phyloP scores from a whole-genome alignment of 2,113 vertebrate species.

The Galeopterus variegatus region DNA sequence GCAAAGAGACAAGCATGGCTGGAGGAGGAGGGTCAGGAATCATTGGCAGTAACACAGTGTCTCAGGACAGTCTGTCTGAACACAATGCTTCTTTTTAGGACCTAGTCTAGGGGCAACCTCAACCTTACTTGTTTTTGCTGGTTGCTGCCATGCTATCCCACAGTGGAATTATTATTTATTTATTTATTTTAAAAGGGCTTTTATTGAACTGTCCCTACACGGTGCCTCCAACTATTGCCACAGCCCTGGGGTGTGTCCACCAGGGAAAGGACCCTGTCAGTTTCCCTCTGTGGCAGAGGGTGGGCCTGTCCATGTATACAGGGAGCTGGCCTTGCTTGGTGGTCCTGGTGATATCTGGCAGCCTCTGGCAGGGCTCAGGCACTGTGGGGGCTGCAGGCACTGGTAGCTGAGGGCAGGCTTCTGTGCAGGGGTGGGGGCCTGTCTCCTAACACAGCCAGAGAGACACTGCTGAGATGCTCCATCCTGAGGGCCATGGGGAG shows the following conservation, averaged over 20 bases:
- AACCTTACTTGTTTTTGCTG: neutral
- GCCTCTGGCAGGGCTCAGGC: neutral
- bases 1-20: constrained; percentile 55
- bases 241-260: neutral
- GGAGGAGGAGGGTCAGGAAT: neutral
- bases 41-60: fast-evolving
- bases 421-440: neutral
- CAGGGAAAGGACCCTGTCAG: neutral
- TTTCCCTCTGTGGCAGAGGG: neutral
- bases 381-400: fast-evolving
- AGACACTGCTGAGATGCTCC: constrained; percentile 52
- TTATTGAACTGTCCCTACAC: constrained; percentile 68
- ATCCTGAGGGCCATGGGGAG: neutral
- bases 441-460: neutral
- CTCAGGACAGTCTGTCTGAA: neutral
- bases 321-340: fast-evolving
- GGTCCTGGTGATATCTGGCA: fast-evolving
- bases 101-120: neutral
- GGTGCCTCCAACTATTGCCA: neutral
- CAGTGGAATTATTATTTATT: too few relatives aligned
- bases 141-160: neutral
- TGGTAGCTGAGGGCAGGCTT: neutral
- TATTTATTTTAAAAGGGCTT: constrained; percentile 54
- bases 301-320: neutral
- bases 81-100: neutral